These are phyloP conservation scores for Pelvicachromis taeniatus DNA, from an alignment of 2,113 vertebrate species.

Conservation along the genomic window DNA sequence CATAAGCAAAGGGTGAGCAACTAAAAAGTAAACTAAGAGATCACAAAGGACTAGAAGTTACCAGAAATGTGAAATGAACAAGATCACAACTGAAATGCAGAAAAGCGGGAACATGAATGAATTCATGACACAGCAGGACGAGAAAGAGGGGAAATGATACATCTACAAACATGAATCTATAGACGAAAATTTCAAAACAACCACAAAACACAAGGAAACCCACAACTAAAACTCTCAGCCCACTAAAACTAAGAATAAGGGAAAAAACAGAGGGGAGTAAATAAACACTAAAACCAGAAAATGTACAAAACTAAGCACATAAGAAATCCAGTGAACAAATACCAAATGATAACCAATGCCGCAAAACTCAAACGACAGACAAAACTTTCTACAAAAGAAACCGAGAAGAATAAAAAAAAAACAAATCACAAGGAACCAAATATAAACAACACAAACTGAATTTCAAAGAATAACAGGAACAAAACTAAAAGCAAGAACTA, in stretches of 20 bases:
- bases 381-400: background rate
- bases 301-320: background rate
- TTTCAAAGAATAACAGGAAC: background rate
- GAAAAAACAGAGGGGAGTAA: background rate
- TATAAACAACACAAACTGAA: background rate
- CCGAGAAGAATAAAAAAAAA: accelerated
- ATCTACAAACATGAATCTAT: no score
- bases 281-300: background rate
- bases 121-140: background rate
- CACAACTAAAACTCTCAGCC: no score
- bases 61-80: background rate
- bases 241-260: background rate
- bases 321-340: background rate
- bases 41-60: no score
- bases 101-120: background rate
- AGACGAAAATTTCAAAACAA: no score
- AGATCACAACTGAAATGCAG: background rate
- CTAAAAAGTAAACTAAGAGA: no score
- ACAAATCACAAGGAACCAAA: background rate
- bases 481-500: background rate
- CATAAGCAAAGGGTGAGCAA: no score
- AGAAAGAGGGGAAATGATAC: background rate
- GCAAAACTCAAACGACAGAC: background rate
- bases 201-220: no score
- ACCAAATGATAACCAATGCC: background rate